phyloP scores from a whole-genome alignment of 2,113 vertebrate genomes.

The Tragelaphus scriptus region DNA sequence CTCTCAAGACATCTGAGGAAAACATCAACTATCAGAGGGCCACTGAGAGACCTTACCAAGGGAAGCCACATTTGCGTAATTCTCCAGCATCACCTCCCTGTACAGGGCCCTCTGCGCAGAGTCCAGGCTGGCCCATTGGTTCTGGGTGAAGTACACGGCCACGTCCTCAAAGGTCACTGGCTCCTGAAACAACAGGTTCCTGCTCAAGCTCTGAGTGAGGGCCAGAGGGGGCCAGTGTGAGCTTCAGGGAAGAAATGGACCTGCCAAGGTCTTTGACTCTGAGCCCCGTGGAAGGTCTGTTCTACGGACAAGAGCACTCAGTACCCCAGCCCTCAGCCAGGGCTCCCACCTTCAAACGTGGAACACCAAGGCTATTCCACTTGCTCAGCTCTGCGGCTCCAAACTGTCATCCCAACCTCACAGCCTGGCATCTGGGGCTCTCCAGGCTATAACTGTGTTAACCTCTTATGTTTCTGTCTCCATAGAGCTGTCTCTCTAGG shows the following conservation, averaged over 20 bases:
- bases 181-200: conserved; percentile 28
- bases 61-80: conserved; percentile 5
- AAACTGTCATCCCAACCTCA: not conserved
- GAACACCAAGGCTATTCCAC: not conserved
- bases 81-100: conserved; percentile 61
- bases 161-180: conserved; percentile 55
- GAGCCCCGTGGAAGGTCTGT: not conserved
- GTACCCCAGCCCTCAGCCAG: not conserved
- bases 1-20: not conserved
- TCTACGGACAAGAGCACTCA: not conserved
- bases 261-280: not conserved
- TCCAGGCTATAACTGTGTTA: not conserved
- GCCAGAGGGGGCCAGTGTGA: not conserved
- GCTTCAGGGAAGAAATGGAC: not conserved
- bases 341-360: not conserved
- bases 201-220: not conserved
- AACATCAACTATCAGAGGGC: not conserved
- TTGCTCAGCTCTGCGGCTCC: not conserved
- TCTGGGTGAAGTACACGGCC: conserved; percentile 39
- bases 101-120: conserved; percentile 10
- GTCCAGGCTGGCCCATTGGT: conserved; percentile 20
- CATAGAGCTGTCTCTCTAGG: not conserved
- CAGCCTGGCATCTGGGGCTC: not conserved
- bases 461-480: not conserved
- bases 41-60: conserved; percentile 12